Evolutionary conservation across 2,113 vertebrate species (phyloP), one percentile per base, ranked within the genome.

Genomic region (Melanostigma gelatinosum): DNA sequence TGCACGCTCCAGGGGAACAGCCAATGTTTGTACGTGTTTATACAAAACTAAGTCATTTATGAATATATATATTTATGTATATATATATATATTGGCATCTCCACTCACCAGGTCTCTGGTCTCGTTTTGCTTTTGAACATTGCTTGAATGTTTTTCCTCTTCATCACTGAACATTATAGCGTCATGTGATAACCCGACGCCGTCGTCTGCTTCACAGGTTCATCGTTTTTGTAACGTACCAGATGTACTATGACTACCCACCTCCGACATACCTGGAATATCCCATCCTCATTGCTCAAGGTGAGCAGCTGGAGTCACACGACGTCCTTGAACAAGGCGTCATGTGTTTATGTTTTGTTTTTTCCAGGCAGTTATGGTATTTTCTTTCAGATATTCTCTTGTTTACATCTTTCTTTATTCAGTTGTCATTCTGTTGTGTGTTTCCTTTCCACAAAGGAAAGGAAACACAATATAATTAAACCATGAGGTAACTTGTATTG

Each of bases 191-290:
- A 77, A 85, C 61, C 10, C 27, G 20, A 36, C 7, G 27, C 27
- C 0, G 6, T 82, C 4, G 4, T 84, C 6, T 83, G 5, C 79
- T 58, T 80, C 84, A 20, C 67, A 99, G 98, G 84, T 97, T 96
- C 91, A 94, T 98, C 71, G 97, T 98, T 67, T 98, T 97, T 83
- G 94, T 99, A n/a, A 96, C 96, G 2, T 99, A 99, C 92, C 97
- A 98, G 89, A 95, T 95, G 88, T 98, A 97, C 89, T 97, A 98
- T 1, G 92, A 88, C 69, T 97, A 98, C 90, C 97, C 98, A 1
- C 92, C 95, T 38, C 94, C 96, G 66, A 97, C 97, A 0, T 99
- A 97, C 87, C 91, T 99, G 93, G 98, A 99, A 75, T 98, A 97
- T 87, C 97, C 98, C 18, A 95, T 99, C 82, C 94, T 99, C 82